Evolutionary conservation across 1,140 invertebrate genomes (phyloP).

Genomic region (Listronotus bonariensis): DNA sequence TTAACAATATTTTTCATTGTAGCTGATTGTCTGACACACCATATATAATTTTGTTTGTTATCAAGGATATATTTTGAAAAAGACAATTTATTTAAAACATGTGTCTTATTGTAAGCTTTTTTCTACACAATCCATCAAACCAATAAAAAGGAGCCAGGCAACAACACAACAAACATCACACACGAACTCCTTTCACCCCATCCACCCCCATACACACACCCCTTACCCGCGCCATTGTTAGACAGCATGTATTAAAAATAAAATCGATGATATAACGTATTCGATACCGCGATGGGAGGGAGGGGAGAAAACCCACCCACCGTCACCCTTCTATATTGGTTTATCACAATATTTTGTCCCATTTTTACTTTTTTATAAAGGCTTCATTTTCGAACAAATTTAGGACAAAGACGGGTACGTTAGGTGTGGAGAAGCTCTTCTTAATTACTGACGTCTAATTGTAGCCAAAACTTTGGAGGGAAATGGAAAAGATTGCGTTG

Average conservation of each 20-base stretch:
- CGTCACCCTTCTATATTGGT: conserved; percentile 7
- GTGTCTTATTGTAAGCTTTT: conserved; percentile 19
- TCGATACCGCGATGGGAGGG: conserved; percentile 27
- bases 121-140: conserved; percentile 28
- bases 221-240: conserved; percentile 39
- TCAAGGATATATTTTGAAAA: background rate
- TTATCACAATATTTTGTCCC: conserved; percentile 13
- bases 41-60: background rate
- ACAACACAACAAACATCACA: conserved; percentile 39
- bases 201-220: conserved; percentile 13
- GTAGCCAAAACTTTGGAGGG: conserved; percentile 31
- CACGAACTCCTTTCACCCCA: conserved; percentile 10
- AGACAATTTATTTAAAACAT: conserved; percentile 12
- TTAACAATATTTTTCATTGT: no score
- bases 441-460: conserved; percentile 40
- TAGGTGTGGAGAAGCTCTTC: conserved; percentile 28
- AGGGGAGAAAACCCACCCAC: conserved; percentile 15
- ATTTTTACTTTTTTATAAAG: conserved; percentile 1
- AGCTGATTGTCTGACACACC: background rate
- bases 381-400: background rate
- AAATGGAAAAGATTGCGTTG: conserved; percentile 28
- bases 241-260: conserved; percentile 43
- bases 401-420: conserved; percentile 5
- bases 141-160: conserved; percentile 33
- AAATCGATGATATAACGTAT: conserved; percentile 43